Conservation (phyloP, 2,888 invertebrate species). For the Rotaria macrura region DNA sequence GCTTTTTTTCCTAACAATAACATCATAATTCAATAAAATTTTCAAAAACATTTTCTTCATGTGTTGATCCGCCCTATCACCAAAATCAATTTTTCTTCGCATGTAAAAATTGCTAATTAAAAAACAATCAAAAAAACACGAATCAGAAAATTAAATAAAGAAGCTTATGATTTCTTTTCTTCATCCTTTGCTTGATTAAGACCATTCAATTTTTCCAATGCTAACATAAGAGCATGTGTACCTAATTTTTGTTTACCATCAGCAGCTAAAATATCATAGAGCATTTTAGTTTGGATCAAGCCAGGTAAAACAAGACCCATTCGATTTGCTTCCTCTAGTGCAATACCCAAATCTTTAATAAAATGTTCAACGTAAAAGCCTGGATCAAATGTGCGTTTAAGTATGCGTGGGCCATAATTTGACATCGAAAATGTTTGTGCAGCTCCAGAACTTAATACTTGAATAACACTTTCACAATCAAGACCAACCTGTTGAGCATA, state of each 20-base stretch:
- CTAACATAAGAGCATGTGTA: constrained; percentile 19
- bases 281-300: background rate
- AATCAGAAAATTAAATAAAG: background rate
- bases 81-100: background rate
- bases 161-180: background rate
- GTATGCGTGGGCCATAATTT: constrained; percentile 9
- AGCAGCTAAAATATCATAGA: constrained; percentile 6
- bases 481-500: constrained; percentile 4
- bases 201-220: background rate
- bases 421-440: constrained; percentile 9
- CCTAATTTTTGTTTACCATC: constrained; percentile 17
- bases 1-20: too few relatives aligned
- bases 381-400: constrained; percentile 13
- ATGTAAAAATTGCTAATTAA: background rate
- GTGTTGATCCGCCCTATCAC: background rate
- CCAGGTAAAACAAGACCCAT: constrained; percentile 7
- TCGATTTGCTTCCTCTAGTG: constrained; percentile 6
- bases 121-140: background rate
- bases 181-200: background rate
- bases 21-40: too few relatives aligned
- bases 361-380: constrained; percentile 23
- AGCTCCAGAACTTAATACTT: constrained; percentile 12
- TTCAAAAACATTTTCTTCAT: background rate
- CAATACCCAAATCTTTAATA: constrained; percentile 21
- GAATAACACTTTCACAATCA: constrained; percentile 1